A percentile compares a stretch with the other conserved stretches of the same genome.
phyloP scores from a whole-genome alignment of 1,140 invertebrate species.

The Elymnias hypermnestra region DNA sequence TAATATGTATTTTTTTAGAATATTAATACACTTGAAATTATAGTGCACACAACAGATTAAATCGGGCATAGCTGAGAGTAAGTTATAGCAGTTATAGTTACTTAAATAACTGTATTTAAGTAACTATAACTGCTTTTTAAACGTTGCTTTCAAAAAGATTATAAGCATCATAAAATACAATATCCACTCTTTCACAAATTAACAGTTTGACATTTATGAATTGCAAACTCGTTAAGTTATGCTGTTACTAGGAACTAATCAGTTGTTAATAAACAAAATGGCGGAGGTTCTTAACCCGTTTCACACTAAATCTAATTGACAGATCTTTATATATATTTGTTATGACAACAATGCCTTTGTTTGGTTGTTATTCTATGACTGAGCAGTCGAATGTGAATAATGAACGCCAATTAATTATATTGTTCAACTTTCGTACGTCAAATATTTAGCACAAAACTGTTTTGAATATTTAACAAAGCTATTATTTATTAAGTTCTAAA shows the following conservation, averaged over 20 bases:
- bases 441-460: conserved; percentile 7
- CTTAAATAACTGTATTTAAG: too few species aligned
- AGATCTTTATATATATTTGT: conserved; percentile 23
- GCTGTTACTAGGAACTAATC: not conserved
- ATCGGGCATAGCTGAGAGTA: too few species aligned
- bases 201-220: not conserved
- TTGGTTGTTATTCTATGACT: conserved; percentile 9
- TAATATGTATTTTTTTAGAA: too few species aligned
- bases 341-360: conserved; percentile 18
- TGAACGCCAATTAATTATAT: conserved; percentile 30
- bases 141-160: too few species aligned
- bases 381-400: conserved; percentile 17
- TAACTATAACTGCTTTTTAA: too few species aligned
- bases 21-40: too few species aligned
- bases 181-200: too few species aligned
- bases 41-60: too few species aligned
- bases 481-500: too few species aligned
- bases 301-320: conserved; percentile 25
- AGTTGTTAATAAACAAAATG: conserved; percentile 18
- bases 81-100: too few species aligned
- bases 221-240: conserved; percentile 7
- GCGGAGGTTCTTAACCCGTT: conserved; percentile 10
- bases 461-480: not conserved
- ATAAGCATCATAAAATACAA: too few species aligned
- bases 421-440: conserved; percentile 7